Evolutionary conservation across 2,113 vertebrate genomes (phyloP), one percentile per base, ranked within the genome.

Genomic region (Phyllostomus discolor): DNA sequence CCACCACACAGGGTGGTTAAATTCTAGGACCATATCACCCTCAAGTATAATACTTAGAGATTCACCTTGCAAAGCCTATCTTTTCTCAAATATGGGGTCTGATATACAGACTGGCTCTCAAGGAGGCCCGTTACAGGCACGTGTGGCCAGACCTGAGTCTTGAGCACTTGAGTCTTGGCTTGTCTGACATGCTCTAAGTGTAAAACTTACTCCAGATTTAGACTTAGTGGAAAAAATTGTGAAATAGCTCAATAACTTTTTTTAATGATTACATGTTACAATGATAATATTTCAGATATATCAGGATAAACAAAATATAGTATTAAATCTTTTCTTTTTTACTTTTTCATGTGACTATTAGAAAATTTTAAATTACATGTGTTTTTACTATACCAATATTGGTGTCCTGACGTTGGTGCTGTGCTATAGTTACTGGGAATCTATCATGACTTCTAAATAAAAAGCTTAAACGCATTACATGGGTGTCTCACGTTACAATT

Each of bases 401-500:
- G 28, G 16, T 5, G 11, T 31, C 10, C 31, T 7, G 22, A 43
- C 19, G 33, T 52, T 19, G 22, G 33, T 33, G 72, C n/a, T 5
- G 7, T 5, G 1, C 10, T 4, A 4, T 0, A 24, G 52, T 10
- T 9, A 19, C 4, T 33, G 6, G 2, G 11, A 41, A 5, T 5
- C 50, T 1, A 3, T 52, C 35, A 4, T 24, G 50, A 33, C 12
- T 54, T 82, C 80, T 43, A 33, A 31, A 9, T 8, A 12, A 24
- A 73, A 31, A 12, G 54, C 41, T 5, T 7, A 9, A 64, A 9
- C 11, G 17, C 12, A 8, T 26, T 14, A 17, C 26, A 2, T 0
- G 0, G 1, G 50, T 4, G 59, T 16, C 22, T 31, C 20, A 1
- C 0, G 1, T 3, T 26, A 16, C 5, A 0, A 19, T 31, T 79